Base-by-base conservation (phyloP, 2,113 vertebrate species). In the Phocoena sinus region DNA sequence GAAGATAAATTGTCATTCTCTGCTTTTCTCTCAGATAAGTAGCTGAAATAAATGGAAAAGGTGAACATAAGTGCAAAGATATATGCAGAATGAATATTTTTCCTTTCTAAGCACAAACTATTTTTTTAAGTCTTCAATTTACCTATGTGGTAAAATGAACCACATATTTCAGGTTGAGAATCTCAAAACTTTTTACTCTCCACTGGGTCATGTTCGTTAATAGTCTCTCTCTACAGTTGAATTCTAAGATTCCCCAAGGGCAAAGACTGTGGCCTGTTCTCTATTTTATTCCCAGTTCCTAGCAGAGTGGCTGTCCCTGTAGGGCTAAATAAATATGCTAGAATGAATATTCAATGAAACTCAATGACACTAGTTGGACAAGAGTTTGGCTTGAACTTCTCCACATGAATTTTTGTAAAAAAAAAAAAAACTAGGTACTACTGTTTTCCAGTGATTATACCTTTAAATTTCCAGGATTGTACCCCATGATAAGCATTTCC, bases 141-240 rank as follows among this genome's bases (percentile, higher is more conserved):
- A 83, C 1, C 11, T 76, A 44, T 88, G 5, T 38, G 13, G 5
- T 77, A 67, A 89, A 89, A 58, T 50, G 31, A 65, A 80, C 8
- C 23, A 86, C 8, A 80, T 76, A 63, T 94, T 89, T 97, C 41
- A 95, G 70, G 50, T 84, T 85, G 41, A 89, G 65, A 79, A 25
- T 6, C 67, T 82, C 8, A n/a, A 31, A 89, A 79, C 50, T 62
- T 94, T 62, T 33, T 77, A 17, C 9, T 89, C 68, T 73, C 5
- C 12, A 68, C 11, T 79, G 23, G 68, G 47, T 33, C 47, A 41
- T 8, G 5, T n/a, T 36, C 15, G 0, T 31, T 73, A 81, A 77
- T 28, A 85, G 21, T 58, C 31, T 70, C 0, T 28, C 31, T 60
- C 56, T 84, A 38, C 12, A 9, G 79, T 56, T 88, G 50, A 90